Evolutionary conservation across 2,113 vertebrate species (phyloP).

Genomic region (Emydocephalus ijimae): DNA sequence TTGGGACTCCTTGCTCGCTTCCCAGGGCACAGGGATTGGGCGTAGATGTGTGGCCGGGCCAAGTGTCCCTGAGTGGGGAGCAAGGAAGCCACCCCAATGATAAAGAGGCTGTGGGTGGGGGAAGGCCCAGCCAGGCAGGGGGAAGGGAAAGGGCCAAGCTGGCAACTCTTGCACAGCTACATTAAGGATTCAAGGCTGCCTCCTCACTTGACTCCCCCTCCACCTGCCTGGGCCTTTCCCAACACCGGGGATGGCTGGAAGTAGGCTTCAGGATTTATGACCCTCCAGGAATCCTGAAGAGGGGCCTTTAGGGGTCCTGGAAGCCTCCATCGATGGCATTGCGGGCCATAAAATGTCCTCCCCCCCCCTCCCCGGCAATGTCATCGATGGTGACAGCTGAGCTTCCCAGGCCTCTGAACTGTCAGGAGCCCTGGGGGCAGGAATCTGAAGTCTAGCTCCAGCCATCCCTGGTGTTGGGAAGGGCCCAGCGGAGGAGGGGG

Average conservation of each 20-base stretch:
- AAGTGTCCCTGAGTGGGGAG: neutral
- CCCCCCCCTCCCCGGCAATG: too few species aligned
- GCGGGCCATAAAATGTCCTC: neutral
- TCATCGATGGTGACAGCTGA: neutral
- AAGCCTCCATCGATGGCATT: neutral
- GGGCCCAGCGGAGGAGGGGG: too few species aligned
- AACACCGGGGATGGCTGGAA: neutral
- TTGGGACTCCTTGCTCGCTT: neutral
- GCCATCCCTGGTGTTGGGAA: too few species aligned
- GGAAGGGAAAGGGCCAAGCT: neutral
- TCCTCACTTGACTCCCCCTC: neutral
- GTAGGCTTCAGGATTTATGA: neutral
- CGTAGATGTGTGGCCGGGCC: too few species aligned
- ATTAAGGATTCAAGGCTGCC: neutral
- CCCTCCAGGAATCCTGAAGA: neutral
- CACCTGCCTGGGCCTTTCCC: neutral
- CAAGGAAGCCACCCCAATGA: neutral
- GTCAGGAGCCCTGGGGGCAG: too few species aligned
- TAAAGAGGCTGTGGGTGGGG: neutral
- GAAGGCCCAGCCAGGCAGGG: rapidly evolving
- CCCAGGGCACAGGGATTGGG: neutral
- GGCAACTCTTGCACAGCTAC: rapidly evolving
- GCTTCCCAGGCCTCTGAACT: neutral
- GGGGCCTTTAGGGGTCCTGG: neutral
- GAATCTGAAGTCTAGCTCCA: too few species aligned